Conservation (phyloP, 2,888 invertebrate genomes). For the Allophyes oxyacanthae region DNA sequence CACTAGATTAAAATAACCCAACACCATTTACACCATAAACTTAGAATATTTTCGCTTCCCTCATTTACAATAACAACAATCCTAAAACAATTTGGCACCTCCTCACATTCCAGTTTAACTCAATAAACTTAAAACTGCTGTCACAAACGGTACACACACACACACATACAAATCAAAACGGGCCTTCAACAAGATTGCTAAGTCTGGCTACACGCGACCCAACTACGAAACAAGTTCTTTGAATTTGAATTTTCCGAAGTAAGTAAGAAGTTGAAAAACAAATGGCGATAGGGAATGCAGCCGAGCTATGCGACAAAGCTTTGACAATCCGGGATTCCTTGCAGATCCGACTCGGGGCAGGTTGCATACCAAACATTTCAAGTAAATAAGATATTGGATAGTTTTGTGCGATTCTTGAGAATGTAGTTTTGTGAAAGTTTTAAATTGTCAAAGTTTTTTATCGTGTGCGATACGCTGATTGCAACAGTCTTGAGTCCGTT, state of each 20-base stretch:
- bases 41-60: too few species aligned
- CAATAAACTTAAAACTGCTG: conserved; percentile 22
- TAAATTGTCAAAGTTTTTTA: conserved; percentile 45
- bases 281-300: conserved; percentile 77
- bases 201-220: conserved; percentile 60
- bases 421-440: conserved; percentile 30
- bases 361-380: conserved; percentile 68
- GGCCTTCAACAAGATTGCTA: conserved; percentile 67
- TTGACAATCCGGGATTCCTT: conserved; percentile 74
- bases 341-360: conserved; percentile 56
- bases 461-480: conserved; percentile 15
- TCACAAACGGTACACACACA: conserved; percentile 31
- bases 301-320: conserved; percentile 75
- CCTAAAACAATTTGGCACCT: not conserved
- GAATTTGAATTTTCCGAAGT: conserved; percentile 74
- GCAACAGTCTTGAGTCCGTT: not conserved
- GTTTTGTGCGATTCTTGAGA: conserved; percentile 42
- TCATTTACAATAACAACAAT: too few species aligned
- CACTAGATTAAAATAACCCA: too few species aligned
- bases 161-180: conserved; percentile 65
- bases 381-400: conserved; percentile 64
- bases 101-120: not conserved
- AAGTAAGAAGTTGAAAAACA: conserved; percentile 79
- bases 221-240: conserved; percentile 70
- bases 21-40: too few species aligned